A percentile compares a stretch with the other conserved stretches of the same genome.
Evolutionary conservation across 1,140 invertebrate genomes (phyloP).

Genomic region (Penaeus japonicus): DNA sequence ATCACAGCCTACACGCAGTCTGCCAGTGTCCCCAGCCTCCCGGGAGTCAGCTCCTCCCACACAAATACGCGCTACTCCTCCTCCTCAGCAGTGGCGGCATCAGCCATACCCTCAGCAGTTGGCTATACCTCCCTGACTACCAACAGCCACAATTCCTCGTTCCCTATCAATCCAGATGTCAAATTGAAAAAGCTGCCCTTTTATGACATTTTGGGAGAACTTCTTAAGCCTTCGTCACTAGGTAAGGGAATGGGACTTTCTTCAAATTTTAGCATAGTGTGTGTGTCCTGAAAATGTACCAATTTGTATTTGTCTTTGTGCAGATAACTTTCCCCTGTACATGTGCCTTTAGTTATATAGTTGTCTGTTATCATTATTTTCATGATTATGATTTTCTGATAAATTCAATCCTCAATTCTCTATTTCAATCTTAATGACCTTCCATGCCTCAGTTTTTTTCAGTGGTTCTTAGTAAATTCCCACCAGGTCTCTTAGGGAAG

Average conservation of each 20-base stretch:
- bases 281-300: no score
- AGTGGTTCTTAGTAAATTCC: no score
- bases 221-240: constrained; percentile 88
- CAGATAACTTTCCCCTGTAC: no score
- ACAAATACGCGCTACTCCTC: constrained; percentile 24
- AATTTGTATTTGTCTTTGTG: no score
- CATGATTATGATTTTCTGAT: no score
- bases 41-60: constrained; percentile 36
- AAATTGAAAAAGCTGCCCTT: constrained; percentile 90
- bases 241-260: constrained; percentile 62
- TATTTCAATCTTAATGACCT: no score
- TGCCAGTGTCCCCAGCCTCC: constrained; percentile 25
- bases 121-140: constrained; percentile 34
- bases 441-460: no score
- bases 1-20: constrained; percentile 43
- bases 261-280: no score
- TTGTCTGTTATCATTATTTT: no score
- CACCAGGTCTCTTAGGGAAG: no score
- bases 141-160: constrained; percentile 55
- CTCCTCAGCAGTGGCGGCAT: constrained; percentile 2
- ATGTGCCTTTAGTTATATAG: no score
- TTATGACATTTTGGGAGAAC: constrained; percentile 86
- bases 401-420: no score
- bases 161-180: constrained; percentile 89
- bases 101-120: constrained; percentile 18